phyloP scores from a whole-genome alignment of 1,140 invertebrate genomes.

The Cheumatopsyche charites region DNA sequence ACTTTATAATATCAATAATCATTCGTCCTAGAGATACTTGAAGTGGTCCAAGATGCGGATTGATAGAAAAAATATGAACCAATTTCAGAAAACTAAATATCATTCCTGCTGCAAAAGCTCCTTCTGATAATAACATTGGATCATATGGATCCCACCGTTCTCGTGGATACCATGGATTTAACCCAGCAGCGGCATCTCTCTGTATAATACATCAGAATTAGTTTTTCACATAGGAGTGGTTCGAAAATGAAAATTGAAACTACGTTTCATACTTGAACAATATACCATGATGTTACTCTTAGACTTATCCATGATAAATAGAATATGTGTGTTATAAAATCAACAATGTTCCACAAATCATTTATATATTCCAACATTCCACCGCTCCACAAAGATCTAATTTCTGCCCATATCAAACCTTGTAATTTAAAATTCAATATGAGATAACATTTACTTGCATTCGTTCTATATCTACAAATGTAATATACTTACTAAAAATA shows the following conservation, averaged over 20 bases:
- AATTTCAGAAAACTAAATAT: conserved; percentile 94
- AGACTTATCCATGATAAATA: conserved; percentile 91
- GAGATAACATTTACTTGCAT: neutral
- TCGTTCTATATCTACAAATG: neutral
- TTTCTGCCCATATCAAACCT: conserved; percentile 92
- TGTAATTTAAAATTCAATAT: conserved; percentile 45
- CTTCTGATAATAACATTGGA: conserved; percentile 92
- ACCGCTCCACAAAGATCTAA: conserved; percentile 83
- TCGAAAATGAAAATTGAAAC: neutral
- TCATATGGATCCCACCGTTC: conserved; percentile 93
- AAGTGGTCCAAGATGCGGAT: conserved; percentile 90
- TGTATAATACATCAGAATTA: conserved; percentile 50
- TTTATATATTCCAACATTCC: conserved; percentile 89
- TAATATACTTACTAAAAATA: conserved; percentile 73
- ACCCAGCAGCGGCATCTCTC: conserved; percentile 73
- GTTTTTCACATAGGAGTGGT: neutral
- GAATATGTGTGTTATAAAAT: conserved; percentile 93
- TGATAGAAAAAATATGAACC: conserved; percentile 95
- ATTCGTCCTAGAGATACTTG: conserved; percentile 86
- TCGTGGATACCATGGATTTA: conserved; percentile 81
- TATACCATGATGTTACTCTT: conserved; percentile 74
- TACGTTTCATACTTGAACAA: conserved; percentile 70
- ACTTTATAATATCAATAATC: conserved; percentile 93
- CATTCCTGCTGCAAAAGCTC: conserved; percentile 93
- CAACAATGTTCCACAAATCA: conserved; percentile 97